A percentile compares a stretch with the other conserved stretches of the same genome.
Conservation (phyloP, 2,113 vertebrate species). For the Percopsis transmontana region DNA sequence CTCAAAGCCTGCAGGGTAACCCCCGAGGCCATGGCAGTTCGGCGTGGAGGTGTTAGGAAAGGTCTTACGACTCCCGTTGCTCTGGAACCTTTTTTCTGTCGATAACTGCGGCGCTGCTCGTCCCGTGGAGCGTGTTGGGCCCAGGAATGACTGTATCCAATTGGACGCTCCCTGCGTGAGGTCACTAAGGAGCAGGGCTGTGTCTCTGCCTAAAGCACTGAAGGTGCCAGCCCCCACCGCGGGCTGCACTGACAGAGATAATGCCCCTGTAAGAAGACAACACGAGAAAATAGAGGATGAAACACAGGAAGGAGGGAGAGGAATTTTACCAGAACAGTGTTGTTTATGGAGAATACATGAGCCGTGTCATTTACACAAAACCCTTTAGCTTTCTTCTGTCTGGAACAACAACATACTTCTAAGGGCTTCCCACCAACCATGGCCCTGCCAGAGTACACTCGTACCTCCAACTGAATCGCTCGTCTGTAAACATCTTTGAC, state of each 20-base stretch:
- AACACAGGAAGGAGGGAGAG: neutral
- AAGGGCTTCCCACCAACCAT: too few relatives aligned
- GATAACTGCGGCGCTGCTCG: neutral
- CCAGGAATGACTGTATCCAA: slow-evolving; percentile 84
- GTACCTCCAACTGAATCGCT: too few relatives aligned
- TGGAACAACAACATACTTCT: too few relatives aligned
- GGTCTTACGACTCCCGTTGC: neutral
- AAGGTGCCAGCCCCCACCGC: slow-evolving; percentile 56
- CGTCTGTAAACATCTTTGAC: too few relatives aligned
- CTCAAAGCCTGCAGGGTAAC: slow-evolving; percentile 82
- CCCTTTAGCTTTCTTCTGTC: neutral
- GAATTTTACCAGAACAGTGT: too few relatives aligned
- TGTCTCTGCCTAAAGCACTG: slow-evolving; percentile 78
- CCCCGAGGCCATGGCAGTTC: neutral
- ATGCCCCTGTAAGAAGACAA: slow-evolving; percentile 64
- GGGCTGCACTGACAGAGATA: slow-evolving; percentile 52
- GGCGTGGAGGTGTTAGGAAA: neutral
- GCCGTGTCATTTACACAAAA: neutral
- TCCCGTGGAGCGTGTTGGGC: slow-evolving; percentile 37
- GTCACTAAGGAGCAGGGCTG: slow-evolving; percentile 77
- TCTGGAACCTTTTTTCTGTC: neutral
- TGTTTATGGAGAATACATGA: too few relatives aligned
- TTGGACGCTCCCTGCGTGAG: slow-evolving; percentile 81
- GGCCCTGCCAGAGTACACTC: too few relatives aligned
- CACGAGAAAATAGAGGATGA: neutral